Evolutionary conservation across 2,888 invertebrate genomes (phyloP).

Genomic region (Lycia hirtaria): DNA sequence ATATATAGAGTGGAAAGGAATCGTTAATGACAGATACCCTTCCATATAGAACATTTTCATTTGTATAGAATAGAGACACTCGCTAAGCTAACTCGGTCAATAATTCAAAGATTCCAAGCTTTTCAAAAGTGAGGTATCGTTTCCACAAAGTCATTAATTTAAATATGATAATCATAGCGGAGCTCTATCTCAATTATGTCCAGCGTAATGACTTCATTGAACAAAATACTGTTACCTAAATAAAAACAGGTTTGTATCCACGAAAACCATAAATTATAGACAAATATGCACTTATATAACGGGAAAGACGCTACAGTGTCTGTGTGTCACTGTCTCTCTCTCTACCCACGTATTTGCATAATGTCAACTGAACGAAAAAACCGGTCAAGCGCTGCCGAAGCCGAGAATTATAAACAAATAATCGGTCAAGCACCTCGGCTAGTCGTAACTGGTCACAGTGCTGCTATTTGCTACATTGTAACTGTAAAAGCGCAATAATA

Average conservation of each 20-base stretch:
- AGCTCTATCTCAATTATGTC: neutral
- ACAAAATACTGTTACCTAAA: slow-evolving; percentile 18
- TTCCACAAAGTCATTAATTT: too few relatives aligned
- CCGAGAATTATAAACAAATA: slow-evolving; percentile 43
- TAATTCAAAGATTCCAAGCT: too few relatives aligned
- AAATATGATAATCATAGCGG: too few relatives aligned
- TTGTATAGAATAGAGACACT: too few relatives aligned
- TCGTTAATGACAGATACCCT: too few relatives aligned
- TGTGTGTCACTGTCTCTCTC: slow-evolving; percentile 38
- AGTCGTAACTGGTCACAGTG: slow-evolving; percentile 42
- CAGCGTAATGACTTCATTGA: slow-evolving; percentile 8
- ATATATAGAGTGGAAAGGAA: too few relatives aligned
- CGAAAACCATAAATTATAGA: slow-evolving; percentile 23
- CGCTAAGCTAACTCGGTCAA: too few relatives aligned
- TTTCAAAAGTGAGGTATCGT: too few relatives aligned
- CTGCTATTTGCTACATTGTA: slow-evolving; percentile 37
- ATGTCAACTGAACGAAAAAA: slow-evolving; percentile 37
- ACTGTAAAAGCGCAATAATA: slow-evolving; percentile 41
- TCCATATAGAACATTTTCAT: too few relatives aligned
- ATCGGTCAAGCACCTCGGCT: slow-evolving; percentile 53
- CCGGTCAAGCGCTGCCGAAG: slow-evolving; percentile 35
- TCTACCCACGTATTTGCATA: slow-evolving; percentile 35
- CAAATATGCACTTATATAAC: slow-evolving; percentile 37
- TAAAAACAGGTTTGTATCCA: slow-evolving; percentile 16
- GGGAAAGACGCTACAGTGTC: slow-evolving; percentile 34